phyloP scores from a whole-genome alignment of 2,113 vertebrate genomes.

The Rhodinocichla rosea region DNA sequence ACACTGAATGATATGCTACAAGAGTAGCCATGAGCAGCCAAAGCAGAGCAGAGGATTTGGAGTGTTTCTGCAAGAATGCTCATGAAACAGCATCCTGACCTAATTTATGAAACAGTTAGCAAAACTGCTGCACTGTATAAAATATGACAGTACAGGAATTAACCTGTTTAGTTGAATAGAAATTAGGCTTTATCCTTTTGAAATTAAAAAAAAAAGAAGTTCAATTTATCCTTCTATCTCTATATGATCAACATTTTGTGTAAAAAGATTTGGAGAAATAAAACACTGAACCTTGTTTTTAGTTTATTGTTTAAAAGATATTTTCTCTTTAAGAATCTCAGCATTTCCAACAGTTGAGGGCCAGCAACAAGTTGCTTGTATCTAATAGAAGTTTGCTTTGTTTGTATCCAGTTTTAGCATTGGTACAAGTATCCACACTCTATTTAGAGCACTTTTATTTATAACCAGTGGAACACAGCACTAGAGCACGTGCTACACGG shows the following conservation, averaged over 20 bases:
- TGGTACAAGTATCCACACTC: neutral
- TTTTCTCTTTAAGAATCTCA: neutral
- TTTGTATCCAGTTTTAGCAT: neutral
- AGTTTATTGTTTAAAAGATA: neutral
- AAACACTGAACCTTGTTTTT: neutral
- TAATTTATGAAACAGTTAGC: neutral
- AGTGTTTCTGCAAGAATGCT: neutral
- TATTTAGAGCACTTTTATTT: conserved; percentile 43
- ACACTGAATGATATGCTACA: neutral
- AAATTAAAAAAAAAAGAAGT: neutral
- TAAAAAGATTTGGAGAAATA: neutral
- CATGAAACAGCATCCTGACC: neutral
- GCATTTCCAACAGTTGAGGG: neutral
- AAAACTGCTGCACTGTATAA: neutral
- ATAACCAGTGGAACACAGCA: neutral
- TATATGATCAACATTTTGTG: neutral
- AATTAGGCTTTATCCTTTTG: neutral
- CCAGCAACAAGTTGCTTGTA: neutral
- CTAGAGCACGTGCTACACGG: neutral
- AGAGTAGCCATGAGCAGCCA: neutral
- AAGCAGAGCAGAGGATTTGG: neutral
- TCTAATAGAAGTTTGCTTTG: neutral
- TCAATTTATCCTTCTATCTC: neutral
- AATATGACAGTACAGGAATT: neutral
- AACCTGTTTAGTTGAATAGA: neutral